phyloP scores from a whole-genome alignment of 2,888 invertebrate species.

The Caenorhabditis sp. region DNA sequence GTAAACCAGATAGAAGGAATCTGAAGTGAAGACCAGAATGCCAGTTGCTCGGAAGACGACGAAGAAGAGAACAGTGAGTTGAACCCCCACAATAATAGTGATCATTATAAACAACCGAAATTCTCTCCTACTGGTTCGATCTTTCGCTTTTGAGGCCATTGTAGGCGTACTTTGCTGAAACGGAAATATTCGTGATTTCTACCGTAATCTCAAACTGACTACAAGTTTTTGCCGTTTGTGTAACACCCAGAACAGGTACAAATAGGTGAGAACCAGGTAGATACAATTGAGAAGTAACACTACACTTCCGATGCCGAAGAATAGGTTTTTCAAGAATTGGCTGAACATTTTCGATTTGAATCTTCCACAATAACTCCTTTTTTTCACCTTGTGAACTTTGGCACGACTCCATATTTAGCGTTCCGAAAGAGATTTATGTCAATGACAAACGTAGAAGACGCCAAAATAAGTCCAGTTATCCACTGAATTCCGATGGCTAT shows the following conservation, averaged over 20 bases:
- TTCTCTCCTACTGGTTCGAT: slow-evolving; percentile 32
- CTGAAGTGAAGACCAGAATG: slow-evolving; percentile 22
- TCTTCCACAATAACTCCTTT: background rate
- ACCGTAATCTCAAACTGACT: background rate
- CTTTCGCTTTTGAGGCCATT: slow-evolving; percentile 1
- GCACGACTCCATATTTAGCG: slow-evolving; percentile 27
- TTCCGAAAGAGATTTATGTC: slow-evolving; percentile 24
- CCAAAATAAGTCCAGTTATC: slow-evolving; percentile 16
- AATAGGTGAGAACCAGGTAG: slow-evolving; percentile 30
- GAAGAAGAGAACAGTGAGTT: slow-evolving; percentile 20
- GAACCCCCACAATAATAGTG: slow-evolving; percentile 47
- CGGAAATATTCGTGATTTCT: background rate
- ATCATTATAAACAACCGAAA: slow-evolving; percentile 44
- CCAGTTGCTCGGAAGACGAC: slow-evolving; percentile 28
- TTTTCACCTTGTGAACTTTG: slow-evolving; percentile 47
- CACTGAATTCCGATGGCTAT: slow-evolving; percentile 43
- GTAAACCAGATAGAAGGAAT: slow-evolving; percentile 47
- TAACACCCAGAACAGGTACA: slow-evolving; percentile 38
- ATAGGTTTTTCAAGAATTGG: slow-evolving; percentile 25
- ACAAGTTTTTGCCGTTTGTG: slow-evolving; percentile 8
- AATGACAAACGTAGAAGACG: slow-evolving; percentile 29
- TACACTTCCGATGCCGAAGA: slow-evolving; percentile 43
- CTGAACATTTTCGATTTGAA: background rate
- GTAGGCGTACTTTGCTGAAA: background rate
- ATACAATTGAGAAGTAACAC: slow-evolving; percentile 24